Evolutionary conservation across 2,113 vertebrate species (phyloP).

Genomic region (Epinephelus cyanopodus): DNA sequence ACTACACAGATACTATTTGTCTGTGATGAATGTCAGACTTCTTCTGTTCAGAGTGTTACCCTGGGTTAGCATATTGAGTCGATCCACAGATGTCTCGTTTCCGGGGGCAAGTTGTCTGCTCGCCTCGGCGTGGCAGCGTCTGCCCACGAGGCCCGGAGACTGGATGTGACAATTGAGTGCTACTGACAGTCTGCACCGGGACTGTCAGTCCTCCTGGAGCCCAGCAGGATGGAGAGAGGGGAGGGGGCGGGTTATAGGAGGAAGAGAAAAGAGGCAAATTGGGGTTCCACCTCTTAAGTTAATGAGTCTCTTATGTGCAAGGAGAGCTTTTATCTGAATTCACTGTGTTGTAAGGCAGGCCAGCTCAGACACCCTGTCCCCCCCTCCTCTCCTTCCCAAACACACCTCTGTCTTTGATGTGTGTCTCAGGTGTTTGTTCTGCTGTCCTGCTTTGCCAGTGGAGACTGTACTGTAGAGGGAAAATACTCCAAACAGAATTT

Average conservation of each 20-base stretch:
- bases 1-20: no score
- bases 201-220: constrained; percentile 78
- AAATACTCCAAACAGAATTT: neutral
- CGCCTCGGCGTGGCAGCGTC: constrained; percentile 80
- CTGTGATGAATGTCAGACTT: neutral
- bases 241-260: neutral
- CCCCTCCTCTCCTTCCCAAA: constrained; percentile 12
- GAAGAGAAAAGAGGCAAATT: constrained; percentile 50
- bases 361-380: constrained; percentile 50
- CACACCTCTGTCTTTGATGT: constrained; percentile 68
- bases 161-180: constrained; percentile 83
- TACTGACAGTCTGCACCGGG: constrained; percentile 74
- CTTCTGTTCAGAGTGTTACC: neutral
- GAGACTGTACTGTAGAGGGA: neutral
- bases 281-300: constrained; percentile 58
- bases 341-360: constrained; percentile 41
- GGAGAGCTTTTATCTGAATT: constrained; percentile 80
- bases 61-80: constrained; percentile 1
- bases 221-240: constrained; percentile 58
- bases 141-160: constrained; percentile 72
- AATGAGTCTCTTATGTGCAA: constrained; percentile 81
- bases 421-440: constrained; percentile 60
- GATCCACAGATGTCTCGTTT: constrained; percentile 47
- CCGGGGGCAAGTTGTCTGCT: constrained; percentile 59
- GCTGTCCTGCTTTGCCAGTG: neutral